Conservation (phyloP, 2,888 invertebrate genomes). For the Sipha maydis region DNA sequence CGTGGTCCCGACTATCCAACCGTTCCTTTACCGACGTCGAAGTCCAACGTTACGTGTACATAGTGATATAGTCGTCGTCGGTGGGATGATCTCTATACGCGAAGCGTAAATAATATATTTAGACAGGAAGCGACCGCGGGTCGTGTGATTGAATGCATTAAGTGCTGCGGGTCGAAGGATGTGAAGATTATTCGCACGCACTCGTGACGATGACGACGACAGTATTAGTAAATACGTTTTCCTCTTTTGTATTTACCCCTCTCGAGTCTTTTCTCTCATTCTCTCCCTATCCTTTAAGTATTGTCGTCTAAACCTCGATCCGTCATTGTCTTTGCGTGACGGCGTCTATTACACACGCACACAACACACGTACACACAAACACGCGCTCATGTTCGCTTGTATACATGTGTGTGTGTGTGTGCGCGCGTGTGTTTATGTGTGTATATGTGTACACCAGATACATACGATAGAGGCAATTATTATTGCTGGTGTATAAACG, state of each 20-base stretch:
- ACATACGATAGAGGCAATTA: constrained; percentile 45
- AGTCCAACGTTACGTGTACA: background rate
- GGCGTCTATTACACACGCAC: constrained; percentile 23
- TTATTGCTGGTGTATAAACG: background rate
- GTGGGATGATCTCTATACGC: background rate
- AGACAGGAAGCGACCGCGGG: constrained; percentile 17
- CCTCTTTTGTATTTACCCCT: background rate
- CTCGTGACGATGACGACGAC: constrained; percentile 3
- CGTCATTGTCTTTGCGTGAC: constrained; percentile 41
- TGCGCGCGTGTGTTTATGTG: background rate
- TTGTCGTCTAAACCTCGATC: constrained; percentile 9
- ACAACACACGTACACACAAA: too few relatives aligned
- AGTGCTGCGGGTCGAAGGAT: constrained; percentile 51
- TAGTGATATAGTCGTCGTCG: background rate
- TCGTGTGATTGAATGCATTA: background rate
- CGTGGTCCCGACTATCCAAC: too few relatives aligned
- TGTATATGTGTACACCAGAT: background rate
- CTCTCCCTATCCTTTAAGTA: too few relatives aligned
- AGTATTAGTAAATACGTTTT: constrained; percentile 33
- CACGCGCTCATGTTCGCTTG: too few relatives aligned
- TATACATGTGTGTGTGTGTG: background rate
- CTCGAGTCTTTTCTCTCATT: background rate
- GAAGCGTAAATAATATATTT: background rate
- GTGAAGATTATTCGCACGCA: constrained; percentile 35
- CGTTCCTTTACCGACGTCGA: too few relatives aligned